phyloP scores from a whole-genome alignment of 2,888 invertebrate genomes.

The Cacoxenus indagator region DNA sequence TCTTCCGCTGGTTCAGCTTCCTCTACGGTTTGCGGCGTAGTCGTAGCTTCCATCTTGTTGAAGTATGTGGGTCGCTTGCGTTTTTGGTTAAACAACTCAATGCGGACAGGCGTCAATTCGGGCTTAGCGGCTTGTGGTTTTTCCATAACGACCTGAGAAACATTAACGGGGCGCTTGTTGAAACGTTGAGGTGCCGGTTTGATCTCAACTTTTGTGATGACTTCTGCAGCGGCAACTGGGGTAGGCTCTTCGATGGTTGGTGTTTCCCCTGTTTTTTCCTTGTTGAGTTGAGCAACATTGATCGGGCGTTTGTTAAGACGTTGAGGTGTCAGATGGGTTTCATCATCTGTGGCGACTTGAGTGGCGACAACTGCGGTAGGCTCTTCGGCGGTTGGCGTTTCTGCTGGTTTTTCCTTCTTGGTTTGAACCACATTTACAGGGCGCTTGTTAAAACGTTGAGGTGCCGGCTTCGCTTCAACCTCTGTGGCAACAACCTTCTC shows the following conservation, averaged over 20 bases:
- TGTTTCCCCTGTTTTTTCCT: background rate
- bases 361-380: conserved; percentile 22
- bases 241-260: background rate
- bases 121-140: conserved; percentile 46
- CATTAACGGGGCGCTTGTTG: conserved; percentile 42
- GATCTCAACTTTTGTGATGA: conserved; percentile 21
- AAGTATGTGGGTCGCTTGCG: conserved; percentile 63
- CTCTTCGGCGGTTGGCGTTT: background rate
- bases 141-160: conserved; percentile 43
- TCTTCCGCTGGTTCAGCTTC: conserved; percentile 36
- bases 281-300: background rate
- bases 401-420: conserved; percentile 46
- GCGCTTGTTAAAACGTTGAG: conserved; percentile 48
- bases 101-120: conserved; percentile 45
- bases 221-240: conserved; percentile 30
- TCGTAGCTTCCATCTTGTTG: conserved; percentile 44
- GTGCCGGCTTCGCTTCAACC: conserved; percentile 35
- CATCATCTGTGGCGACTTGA: background rate
- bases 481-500: conserved; percentile 3
- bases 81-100: conserved; percentile 58
- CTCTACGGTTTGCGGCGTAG: conserved; percentile 34
- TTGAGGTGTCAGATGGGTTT: conserved; percentile 29
- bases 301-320: conserved; percentile 53
- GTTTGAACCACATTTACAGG: conserved; percentile 35
- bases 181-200: conserved; percentile 50